These are phyloP conservation scores for Spodoptera littoralis DNA, from an alignment of 2,888 invertebrate genomes.

Conservation along the genomic window DNA sequence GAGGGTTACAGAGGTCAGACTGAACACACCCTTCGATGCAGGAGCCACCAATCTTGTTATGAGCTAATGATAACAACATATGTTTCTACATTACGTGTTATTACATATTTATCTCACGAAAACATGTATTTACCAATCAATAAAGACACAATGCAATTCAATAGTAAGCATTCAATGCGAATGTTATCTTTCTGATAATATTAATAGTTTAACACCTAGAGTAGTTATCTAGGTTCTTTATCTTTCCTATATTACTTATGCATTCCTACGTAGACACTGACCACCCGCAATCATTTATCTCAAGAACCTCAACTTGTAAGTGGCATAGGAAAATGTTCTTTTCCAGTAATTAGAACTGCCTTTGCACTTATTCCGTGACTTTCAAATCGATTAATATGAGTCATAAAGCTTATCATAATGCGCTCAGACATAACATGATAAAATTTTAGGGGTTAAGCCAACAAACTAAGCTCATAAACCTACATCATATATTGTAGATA, in stretches of 20 bases:
- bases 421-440: conserved; percentile 28
- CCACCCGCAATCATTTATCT: conserved; percentile 31
- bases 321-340: too few relatives aligned
- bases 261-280: conserved; percentile 31
- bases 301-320: neutral
- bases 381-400: conserved; percentile 9
- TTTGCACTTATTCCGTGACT: neutral
- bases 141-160: too few relatives aligned
- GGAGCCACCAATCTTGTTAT: conserved; percentile 8
- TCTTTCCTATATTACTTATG: conserved; percentile 4
- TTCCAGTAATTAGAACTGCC: too few relatives aligned
- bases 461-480: neutral
- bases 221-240: conserved; percentile 3
- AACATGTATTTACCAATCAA: too few relatives aligned
- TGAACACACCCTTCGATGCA: conserved; percentile 38
- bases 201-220: neutral
- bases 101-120: too few relatives aligned
- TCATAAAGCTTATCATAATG: conserved; percentile 30
- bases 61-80: neutral
- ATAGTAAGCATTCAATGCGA: too few relatives aligned
- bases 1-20: conserved; percentile 40
- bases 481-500: neutral
- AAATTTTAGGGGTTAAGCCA: conserved; percentile 8
- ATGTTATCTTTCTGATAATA: too few relatives aligned
- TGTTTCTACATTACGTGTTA: too few relatives aligned